Evolutionary conservation across 2,888 invertebrate species (phyloP).

Genomic region (Atherix ibis): DNA sequence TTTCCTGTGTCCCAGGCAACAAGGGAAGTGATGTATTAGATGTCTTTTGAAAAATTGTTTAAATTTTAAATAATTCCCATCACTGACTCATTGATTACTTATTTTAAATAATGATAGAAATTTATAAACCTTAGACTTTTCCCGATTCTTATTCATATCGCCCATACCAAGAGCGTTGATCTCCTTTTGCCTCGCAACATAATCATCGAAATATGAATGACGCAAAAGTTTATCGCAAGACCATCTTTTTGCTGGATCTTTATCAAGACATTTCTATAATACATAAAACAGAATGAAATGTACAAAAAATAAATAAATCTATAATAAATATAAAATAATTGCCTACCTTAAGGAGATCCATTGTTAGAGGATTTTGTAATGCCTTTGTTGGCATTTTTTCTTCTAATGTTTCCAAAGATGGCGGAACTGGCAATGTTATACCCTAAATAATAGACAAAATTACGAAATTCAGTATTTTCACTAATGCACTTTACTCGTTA

Average conservation of each 20-base stretch:
- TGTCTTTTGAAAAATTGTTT: slow-evolving; percentile 18
- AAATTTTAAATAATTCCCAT: slow-evolving; percentile 5
- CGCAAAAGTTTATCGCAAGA: slow-evolving; percentile 79
- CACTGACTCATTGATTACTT: slow-evolving; percentile 13
- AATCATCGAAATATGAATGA: slow-evolving; percentile 86
- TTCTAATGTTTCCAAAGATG: slow-evolving; percentile 68
- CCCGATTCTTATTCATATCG: slow-evolving; percentile 45
- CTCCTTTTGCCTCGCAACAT: slow-evolving; percentile 65
- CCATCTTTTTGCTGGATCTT: slow-evolving; percentile 83
- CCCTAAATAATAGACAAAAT: slow-evolving; percentile 38
- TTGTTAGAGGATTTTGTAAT: slow-evolving; percentile 44
- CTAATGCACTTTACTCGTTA: slow-evolving; percentile 14
- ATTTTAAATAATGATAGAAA: slow-evolving; percentile 13
- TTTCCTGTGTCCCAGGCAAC: slow-evolving; percentile 27
- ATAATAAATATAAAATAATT: not conserved
- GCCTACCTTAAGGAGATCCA: slow-evolving; percentile 70
- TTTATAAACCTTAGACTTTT: slow-evolving; percentile 43
- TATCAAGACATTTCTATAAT: slow-evolving; percentile 81
- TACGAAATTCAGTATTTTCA: not conserved
- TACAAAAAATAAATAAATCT: not conserved
- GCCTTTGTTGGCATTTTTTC: slow-evolving; percentile 66
- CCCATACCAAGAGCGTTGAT: slow-evolving; percentile 24
- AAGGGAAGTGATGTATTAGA: slow-evolving; percentile 33
- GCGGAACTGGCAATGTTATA: slow-evolving; percentile 81
- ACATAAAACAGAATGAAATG: slow-evolving; percentile 11